Percentiles rank a stretch among this genome's conserved stretches.
These are phyloP conservation scores for Caerostris darwini DNA, from an alignment of 1,140 invertebrate genomes.

Conservation along the genomic window DNA sequence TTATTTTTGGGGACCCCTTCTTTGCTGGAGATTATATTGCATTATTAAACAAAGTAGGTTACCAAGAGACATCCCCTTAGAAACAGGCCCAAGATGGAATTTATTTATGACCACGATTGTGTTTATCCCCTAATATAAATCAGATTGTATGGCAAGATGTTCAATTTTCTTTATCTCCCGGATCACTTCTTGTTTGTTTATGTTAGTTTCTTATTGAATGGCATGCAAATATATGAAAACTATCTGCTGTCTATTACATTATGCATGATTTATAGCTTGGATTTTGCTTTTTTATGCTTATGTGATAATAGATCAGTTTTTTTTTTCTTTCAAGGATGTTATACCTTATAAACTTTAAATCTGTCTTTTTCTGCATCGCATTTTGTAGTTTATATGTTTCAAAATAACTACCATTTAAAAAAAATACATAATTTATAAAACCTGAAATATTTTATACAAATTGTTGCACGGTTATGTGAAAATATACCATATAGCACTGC, in stretches of 20 bases:
- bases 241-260: not conserved
- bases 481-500: too few species aligned
- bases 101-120: slow-evolving; percentile 24
- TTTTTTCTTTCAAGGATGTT: too few species aligned
- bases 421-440: too few species aligned
- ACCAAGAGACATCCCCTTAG: not conserved
- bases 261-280: slow-evolving; percentile 3
- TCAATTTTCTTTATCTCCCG: not conserved
- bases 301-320: too few species aligned
- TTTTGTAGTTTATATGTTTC: too few species aligned
- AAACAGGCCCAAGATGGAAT: not conserved
- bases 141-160: not conserved
- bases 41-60: slow-evolving; percentile 42
- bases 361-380: too few species aligned
- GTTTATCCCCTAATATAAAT: slow-evolving; percentile 37
- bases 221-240: slow-evolving; percentile 9
- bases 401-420: too few species aligned
- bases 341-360: too few species aligned
- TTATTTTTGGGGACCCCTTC: not conserved
- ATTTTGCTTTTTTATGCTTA: too few species aligned
- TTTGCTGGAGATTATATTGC: slow-evolving; percentile 4
- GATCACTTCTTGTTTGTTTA: not conserved
- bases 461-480: too few species aligned
- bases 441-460: too few species aligned
- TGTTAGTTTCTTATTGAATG: not conserved